Base-by-base conservation (phyloP, 2,888 invertebrate genomes). In the Atrina japonica region DNA sequence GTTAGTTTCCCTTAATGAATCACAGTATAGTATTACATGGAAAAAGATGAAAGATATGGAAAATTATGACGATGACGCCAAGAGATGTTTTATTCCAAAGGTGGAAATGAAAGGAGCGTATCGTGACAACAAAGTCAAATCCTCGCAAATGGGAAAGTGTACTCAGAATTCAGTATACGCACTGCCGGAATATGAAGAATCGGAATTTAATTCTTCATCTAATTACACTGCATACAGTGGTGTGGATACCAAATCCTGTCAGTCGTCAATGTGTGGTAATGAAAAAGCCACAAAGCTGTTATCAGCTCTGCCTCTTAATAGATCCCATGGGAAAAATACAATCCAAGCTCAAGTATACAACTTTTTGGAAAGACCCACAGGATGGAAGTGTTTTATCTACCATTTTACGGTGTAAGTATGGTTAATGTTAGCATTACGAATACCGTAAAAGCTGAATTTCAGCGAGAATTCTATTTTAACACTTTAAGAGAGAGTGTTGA, bases 331-430 rank as follows among this genome's bases (percentile, higher is more conserved):
- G 30, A 56, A 61, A 23, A 72, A 23, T 21, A 56, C 84, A 7
- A 45, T 94, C 84, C 94, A 95, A 90, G 94, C 94, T 83, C 92
- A 93, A 85, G 93, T 95, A 67, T 95, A 95, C 91, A 95, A 95
- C 87, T 95, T 95, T 90, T 92, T 95, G 81, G 95, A 95, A 88
- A 93, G 95, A 88, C 95, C 95, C 2, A 94, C 93, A 23, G 95
- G 95, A 68, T 95, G 95, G 95, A 92, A 94, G 83, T 95, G 95
- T 90, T 95, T 95, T 92, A 91, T 95, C 86, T 95, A 95, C 91
- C 95, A 95, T 92, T 95, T 94, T 91, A 93, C 94, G 86, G 95
- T 95, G 95, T 95, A 92, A 94, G 95, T 94, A 91, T 30, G 16
- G 16, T 21, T 7, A 23, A 27, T 21, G 2, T 21, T 50, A 18